Percentiles rank a stretch among this genome's conserved stretches.
phyloP scores from a whole-genome alignment of 1,140 invertebrate species.

The Apis mellifera region DNA sequence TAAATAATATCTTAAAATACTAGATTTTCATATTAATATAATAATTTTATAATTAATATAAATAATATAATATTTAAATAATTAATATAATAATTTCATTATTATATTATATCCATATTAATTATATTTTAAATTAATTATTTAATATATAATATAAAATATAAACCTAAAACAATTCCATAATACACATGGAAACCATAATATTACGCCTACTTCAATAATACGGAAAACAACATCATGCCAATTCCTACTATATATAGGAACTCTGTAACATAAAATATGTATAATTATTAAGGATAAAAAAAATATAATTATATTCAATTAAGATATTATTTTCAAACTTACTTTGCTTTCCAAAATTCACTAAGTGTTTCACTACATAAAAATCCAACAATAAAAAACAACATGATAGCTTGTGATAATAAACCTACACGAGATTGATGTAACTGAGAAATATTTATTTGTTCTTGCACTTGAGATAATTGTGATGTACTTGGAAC shows the following conservation, averaged over 20 bases:
- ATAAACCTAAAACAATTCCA: constrained; percentile 95
- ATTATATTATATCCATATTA: neutral
- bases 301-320: neutral
- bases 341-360: constrained; percentile 95
- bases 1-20: neutral
- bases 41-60: no score
- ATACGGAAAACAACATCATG: constrained; percentile 95
- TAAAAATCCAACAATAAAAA: constrained; percentile 93
- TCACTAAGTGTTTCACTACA: constrained; percentile 94
- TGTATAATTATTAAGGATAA: constrained; percentile 20
- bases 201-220: constrained; percentile 94
- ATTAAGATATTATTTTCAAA: neutral
- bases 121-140: no score
- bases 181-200: constrained; percentile 97
- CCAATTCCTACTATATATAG: constrained; percentile 93
- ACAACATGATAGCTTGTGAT: constrained; percentile 92
- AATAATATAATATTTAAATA: no score
- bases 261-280: constrained; percentile 84
- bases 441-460: constrained; percentile 94
- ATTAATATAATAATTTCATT: no score
- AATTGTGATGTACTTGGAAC: constrained; percentile 68
- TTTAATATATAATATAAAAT: neutral
- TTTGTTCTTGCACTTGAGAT: constrained; percentile 80
- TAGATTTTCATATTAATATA: neutral
- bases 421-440: constrained; percentile 94